These are phyloP conservation scores for Bos taurus DNA, from an alignment of 2,113 vertebrate species.

Conservation along the genomic window ARS-UCD2.0 NC_037346.1:7631501-7632000, in stretches of 20 bases:
- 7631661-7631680: rapidly evolving
- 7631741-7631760: background rate
- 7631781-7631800: background rate
- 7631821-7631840: background rate
- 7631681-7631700: background rate
- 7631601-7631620: background rate
- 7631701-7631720: background rate
- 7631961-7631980: background rate
- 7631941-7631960: background rate
- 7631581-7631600: background rate
- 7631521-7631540: background rate
- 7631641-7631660: background rate
- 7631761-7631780: background rate
- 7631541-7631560: too few species aligned
- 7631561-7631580: background rate
- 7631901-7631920: background rate
- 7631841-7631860: background rate
- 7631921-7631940: background rate
- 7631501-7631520: background rate
- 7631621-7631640: background rate
- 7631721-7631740: background rate
- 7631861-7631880: background rate
- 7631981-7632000: too few species aligned
- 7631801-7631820: background rate
- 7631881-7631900: background rate